phyloP scores from a whole-genome alignment of 2,797 vertebrate genomes.

The Echeneis naucrates region DNA sequence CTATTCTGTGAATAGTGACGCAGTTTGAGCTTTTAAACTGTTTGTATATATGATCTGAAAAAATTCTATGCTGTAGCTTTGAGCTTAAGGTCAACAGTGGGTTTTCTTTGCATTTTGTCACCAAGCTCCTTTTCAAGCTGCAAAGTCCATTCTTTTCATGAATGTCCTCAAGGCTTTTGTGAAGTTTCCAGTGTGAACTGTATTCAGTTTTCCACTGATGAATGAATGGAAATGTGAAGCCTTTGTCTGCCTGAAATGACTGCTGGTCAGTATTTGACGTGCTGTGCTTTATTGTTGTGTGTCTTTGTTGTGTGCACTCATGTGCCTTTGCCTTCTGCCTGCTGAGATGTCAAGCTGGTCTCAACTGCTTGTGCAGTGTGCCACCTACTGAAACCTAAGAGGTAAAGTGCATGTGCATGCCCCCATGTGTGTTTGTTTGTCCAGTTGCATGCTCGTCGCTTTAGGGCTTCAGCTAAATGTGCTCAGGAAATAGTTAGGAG shows the following conservation, averaged over 20 bases:
- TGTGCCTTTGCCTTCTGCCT: constrained; percentile 65
- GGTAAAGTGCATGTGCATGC: constrained; percentile 76
- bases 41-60: constrained; percentile 48
- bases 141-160: constrained; percentile 62
- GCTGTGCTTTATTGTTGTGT: constrained; percentile 76
- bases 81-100: constrained; percentile 36
- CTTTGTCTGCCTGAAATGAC: constrained; percentile 68
- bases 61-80: constrained; percentile 22
- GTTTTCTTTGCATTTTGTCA: constrained; percentile 50
- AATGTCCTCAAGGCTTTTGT: constrained; percentile 24
- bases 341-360: constrained; percentile 81
- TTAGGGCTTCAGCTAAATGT: constrained; percentile 36
- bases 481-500: constrained; percentile 37
- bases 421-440: constrained; percentile 42
- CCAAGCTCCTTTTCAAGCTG: constrained; percentile 57
- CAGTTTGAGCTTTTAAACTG: constrained; percentile 12
- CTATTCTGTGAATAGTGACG: constrained; percentile 76
- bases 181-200: background rate
- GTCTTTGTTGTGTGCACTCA: constrained; percentile 63
- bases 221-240: constrained; percentile 61
- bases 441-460: constrained; percentile 62
- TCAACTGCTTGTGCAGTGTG: constrained; percentile 83
- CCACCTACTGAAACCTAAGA: constrained; percentile 77
- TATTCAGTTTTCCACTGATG: constrained; percentile 19
- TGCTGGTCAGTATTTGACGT: constrained; percentile 76